phyloP scores from a whole-genome alignment of 2,888 invertebrate species.

The Zhuqinia jingwanae region DNA sequence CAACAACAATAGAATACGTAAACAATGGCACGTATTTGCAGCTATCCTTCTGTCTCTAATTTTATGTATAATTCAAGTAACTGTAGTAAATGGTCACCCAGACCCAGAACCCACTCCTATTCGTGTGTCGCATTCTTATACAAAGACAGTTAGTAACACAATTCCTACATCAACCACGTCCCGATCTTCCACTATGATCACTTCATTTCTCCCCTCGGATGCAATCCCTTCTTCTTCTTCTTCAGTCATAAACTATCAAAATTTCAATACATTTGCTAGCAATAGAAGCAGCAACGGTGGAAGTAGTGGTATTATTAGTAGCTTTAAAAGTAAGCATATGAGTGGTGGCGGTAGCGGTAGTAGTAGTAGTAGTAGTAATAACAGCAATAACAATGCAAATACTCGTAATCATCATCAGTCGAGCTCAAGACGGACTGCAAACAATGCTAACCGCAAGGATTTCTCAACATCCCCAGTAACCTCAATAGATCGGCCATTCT shows the following conservation, averaged over 20 bases:
- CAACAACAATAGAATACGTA: slow-evolving; percentile 72
- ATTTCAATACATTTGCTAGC: slow-evolving; percentile 19
- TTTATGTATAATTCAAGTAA: slow-evolving; percentile 50
- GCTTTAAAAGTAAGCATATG: background rate
- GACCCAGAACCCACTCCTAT: slow-evolving; percentile 65
- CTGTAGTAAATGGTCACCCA: slow-evolving; percentile 63
- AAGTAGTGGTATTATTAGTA: slow-evolving; percentile 4
- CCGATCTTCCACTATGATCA: slow-evolving; percentile 43
- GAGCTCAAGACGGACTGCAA: slow-evolving; percentile 34
- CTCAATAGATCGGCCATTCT: slow-evolving; percentile 71
- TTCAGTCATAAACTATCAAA: slow-evolving; percentile 31
- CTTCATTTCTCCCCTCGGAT: slow-evolving; percentile 62
- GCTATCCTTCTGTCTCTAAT: slow-evolving; percentile 43
- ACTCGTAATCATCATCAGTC: slow-evolving; percentile 25
- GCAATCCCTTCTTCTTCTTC: slow-evolving; percentile 29
- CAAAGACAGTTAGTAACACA: slow-evolving; percentile 60
- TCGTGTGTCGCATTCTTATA: slow-evolving; percentile 68
- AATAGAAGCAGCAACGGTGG: slow-evolving; percentile 28
- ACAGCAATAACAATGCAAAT: slow-evolving; percentile 58
- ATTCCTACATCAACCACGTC: slow-evolving; percentile 43
- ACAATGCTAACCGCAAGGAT: slow-evolving; percentile 38
- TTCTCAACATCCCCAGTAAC: slow-evolving; percentile 36
- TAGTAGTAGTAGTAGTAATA: slow-evolving; percentile 41
- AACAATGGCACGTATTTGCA: slow-evolving; percentile 36
- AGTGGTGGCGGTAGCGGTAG: slow-evolving; percentile 40